These are phyloP conservation scores for Asarcornis scutulata DNA, from an alignment of 2,113 vertebrate genomes.

Conservation along the genomic window DNA sequence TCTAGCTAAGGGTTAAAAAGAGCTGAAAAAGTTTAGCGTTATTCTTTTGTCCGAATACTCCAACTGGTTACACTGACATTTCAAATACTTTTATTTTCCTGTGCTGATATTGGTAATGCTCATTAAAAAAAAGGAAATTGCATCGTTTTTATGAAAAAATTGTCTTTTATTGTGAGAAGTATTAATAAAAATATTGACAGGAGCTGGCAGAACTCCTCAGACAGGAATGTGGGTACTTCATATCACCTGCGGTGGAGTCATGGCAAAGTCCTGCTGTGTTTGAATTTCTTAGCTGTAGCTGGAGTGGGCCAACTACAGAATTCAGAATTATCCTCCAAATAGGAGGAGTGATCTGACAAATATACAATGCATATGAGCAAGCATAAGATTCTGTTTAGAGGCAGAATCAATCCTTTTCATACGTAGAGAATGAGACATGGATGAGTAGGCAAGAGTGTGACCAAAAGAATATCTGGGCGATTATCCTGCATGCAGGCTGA, in stretches of 20 bases:
- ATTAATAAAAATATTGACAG: background rate
- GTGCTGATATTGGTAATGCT: background rate
- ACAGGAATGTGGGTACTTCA: rapidly evolving
- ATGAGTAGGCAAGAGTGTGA: background rate
- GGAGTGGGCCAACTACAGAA: rapidly evolving
- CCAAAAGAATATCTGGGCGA: background rate
- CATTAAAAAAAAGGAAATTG: background rate
- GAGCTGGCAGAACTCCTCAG: background rate
- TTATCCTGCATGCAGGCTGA: background rate
- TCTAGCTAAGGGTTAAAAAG: background rate
- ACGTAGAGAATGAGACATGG: background rate
- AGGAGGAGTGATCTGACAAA: background rate
- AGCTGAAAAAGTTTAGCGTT: background rate
- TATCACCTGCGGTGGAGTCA: too few species aligned
- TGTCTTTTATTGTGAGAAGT: background rate
- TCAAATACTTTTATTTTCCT: background rate
- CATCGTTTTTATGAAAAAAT: too few species aligned
- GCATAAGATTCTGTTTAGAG: background rate
- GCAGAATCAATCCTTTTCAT: background rate
- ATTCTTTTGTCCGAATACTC: background rate
- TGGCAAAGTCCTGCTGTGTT: background rate
- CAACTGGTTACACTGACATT: background rate
- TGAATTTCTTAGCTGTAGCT: background rate
- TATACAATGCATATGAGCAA: background rate
- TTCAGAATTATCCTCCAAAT: background rate